A percentile compares a stretch with the other conserved stretches of the same genome.
Conservation (phyloP, 2,113 vertebrate genomes). For the Sylvilagus bachmani region DNA sequence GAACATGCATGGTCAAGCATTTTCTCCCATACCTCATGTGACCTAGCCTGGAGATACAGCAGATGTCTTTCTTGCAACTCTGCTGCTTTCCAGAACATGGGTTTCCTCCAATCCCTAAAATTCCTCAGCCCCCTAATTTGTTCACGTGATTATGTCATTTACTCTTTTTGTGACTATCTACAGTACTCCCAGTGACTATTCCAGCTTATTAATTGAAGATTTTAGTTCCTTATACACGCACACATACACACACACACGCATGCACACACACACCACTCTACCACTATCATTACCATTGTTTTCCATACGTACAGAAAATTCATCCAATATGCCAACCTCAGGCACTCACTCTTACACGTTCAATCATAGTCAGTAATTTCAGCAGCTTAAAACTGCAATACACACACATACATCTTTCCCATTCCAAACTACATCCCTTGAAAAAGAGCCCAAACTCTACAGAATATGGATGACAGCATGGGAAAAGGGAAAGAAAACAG, state of each 20-base stretch:
- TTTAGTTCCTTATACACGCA: background rate
- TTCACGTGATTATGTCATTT: background rate
- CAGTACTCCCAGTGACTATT: background rate
- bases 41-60: background rate
- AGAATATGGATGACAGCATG: background rate
- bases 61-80: background rate
- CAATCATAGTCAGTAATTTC: background rate
- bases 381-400: constrained; percentile 17
- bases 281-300: background rate
- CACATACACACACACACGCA: too few relatives aligned
- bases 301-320: background rate
- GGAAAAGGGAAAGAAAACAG: background rate
- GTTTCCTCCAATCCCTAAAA: background rate
- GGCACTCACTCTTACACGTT: constrained; percentile 35
- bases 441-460: constrained; percentile 17
- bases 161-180: background rate
- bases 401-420: background rate
- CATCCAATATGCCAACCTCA: background rate
- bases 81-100: background rate
- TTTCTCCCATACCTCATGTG: background rate
- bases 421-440: background rate
- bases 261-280: too few relatives aligned
- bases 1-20: background rate
- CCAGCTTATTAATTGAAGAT: background rate
- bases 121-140: background rate